Evolutionary conservation across 92 coral and sea anemone species (phyloP), one percentile per base, ranked within the genome.

Genomic region (Porites lobata): DNA sequence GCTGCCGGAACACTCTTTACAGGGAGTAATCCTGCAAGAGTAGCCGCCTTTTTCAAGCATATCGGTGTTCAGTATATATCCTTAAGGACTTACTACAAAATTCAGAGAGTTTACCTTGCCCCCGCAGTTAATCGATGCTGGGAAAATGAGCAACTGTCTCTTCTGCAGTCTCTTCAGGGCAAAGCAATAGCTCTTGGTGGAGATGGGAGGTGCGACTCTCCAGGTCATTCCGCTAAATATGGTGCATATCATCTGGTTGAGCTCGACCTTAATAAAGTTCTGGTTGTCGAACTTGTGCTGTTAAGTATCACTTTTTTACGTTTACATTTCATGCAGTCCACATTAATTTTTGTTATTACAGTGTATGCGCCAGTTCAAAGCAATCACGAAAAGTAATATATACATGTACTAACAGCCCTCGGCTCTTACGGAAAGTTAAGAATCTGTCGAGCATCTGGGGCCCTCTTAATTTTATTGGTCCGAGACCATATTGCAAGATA

Each of bases 131-230:
- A 81, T 32, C 32, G 69, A 56, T 47, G 72, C 72, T 88, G 91
- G 87, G 65, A 79, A 62, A 59, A 69, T 11, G 91, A 87, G 74
- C 81, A 87, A 64, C 79, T 56, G 86, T 71, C 51, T 19, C 85
- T 87, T 47, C 73, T 88, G 82, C 64, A 50, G 73, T 18, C 87
- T 32, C 47, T 88, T 8, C 80, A 29, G 32, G 82, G 91, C 51
- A 81, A 72, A 73, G 63, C 74, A 70, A 74, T 87, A 24, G 75
- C 80, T 78, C 53, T 80, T 87, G 91, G 91, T 57, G 87, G 87
- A 26, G 87, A 87, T 80, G 82, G 87, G 58, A 87, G 91, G 86
- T 87, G 91, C 24, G 87, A 87, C 65, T 87, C 91, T 43, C 87
- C 87, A 38, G 87, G 87, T 9, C 87, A 87, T 69, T 80, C 62